Base-by-base conservation (phyloP, 2,113 vertebrate species). In the Callorhinus ursinus region DNA sequence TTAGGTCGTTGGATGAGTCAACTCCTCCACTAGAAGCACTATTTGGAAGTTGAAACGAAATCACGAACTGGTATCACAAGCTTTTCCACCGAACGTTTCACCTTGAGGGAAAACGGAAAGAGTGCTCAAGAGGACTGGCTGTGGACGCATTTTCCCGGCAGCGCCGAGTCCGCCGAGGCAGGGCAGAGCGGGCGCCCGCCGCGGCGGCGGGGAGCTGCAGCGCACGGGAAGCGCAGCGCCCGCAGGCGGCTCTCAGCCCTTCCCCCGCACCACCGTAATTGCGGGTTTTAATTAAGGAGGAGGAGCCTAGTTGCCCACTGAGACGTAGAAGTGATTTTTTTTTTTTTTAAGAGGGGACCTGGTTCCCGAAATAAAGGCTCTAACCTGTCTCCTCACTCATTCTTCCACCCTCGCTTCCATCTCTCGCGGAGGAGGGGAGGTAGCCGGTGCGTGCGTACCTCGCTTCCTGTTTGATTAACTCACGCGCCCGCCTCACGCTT, bases 251-350 rank as follows among this genome's bases (percentile, higher is more conserved):
- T 57, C 53, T 28, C 88, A 0, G 90, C 57, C 81, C 63, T 53
- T 2, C 57, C 59, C 39, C n/a, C 16, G 31, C 85, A 63, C 57
- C 67, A 71, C 96, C 80, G 95, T 90, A 49, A 95, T 59, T 61
- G 94, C 7, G 24, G 87, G 92, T 65, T 97, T 97, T 96, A 97
- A 97, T 97, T 81, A 83, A 95, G 94, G 90, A 92, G 86, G 98
- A 97, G 89, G 94, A 88, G 92, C 80, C 33, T 6, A 9, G 51
- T 10, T 42, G 80, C 90, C 0, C 14, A 6, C 36, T 33, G 59
- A 90, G 16, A 42, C 10, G 3, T 28, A 21, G 61, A 80, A 81
- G 77, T 61, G 71, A 65, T 59, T 65, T n/a, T 77, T 36, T 71
- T 4, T 61, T 90, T 42, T 79, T 77, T 39, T 12, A 21, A 71